Percentiles rank a stretch among this genome's conserved stretches.
Evolutionary conservation across 37 sponge, comb jelly and placozoan genomes (phyloP).

Genomic region (Crambe crambe): DNA sequence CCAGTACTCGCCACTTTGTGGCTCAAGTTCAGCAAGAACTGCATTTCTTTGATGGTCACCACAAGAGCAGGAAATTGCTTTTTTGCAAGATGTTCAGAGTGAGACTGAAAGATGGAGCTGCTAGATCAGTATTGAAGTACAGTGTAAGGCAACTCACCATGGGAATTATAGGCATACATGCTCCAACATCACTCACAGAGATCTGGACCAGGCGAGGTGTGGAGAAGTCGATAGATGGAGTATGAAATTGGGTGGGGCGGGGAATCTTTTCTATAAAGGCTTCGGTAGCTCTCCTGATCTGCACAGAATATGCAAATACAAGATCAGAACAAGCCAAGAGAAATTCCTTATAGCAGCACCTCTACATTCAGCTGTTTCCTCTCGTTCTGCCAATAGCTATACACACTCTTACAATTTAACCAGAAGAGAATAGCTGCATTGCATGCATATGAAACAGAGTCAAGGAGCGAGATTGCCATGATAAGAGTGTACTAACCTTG

Average conservation of each 20-base stretch:
- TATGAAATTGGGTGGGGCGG: constrained; percentile 18
- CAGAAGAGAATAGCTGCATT: constrained; percentile 72
- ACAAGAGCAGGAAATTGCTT: constrained; percentile 73
- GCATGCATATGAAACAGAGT: background rate
- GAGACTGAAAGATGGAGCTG: background rate
- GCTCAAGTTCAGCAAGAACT: constrained; percentile 59
- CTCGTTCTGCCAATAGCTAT: constrained; percentile 82
- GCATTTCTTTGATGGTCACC: constrained; percentile 78
- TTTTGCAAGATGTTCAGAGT: constrained; percentile 7
- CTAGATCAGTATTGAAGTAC: background rate
- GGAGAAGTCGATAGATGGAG: constrained; percentile 75
- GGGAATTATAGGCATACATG: constrained; percentile 70
- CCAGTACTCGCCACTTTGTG: constrained; percentile 64
- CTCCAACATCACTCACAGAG: constrained; percentile 75
- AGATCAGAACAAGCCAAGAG: too few relatives aligned
- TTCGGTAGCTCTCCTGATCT: constrained; percentile 76
- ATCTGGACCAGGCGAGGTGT: constrained; percentile 81
- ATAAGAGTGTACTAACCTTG: constrained; percentile 44
- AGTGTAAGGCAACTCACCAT: constrained; percentile 26
- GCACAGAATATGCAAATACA: background rate
- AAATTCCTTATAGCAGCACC: too few relatives aligned
- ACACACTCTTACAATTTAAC: constrained; percentile 82
- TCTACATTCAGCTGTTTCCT: constrained; percentile 70
- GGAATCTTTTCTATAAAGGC: constrained; percentile 59
- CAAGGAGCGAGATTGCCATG: background rate